Base-by-base conservation (phyloP, 2,888 invertebrate species). In the Actias luna region DNA sequence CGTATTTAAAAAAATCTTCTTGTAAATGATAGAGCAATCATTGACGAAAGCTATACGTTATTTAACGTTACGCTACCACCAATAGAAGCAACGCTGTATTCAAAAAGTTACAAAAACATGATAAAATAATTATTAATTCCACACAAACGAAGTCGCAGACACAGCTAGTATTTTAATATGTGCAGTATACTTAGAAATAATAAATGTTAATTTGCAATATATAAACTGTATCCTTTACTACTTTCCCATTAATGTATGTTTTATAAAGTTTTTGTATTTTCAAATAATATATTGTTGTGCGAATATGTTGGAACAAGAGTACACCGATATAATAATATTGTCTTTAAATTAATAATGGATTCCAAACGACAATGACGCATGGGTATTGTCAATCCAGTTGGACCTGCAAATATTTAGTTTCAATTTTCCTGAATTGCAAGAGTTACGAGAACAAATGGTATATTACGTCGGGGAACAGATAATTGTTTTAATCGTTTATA, bases 381-480 rank as follows among this genome's bases (percentile, higher is more conserved):
- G 72, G 67, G 68, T 71, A 69, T 69, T 65, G 70, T 65, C 62
- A 22, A 67, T 70, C 69, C 71, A 72, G 69, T 75, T 69, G 63
- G 62, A 50, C 61, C 64, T 60, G 74, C 72, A 73, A 76, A 78
- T 74, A 72, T 77, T 75, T 73, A 72, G 69, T 74, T 76, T 76
- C 69, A 63, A 74, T 77, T 74, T 71, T 63, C 62, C 63, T 62
- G 39, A 57, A 31, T 60, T 59, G 61, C 60, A 59, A 63, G 31
- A 31, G 57, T 35, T 33, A 39, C 52, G 31, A 60, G 33, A 36
- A 29, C n/a, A 27, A 61, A 61, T 36, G 27, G 16, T 27, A 46
- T 22, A 46, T 50, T 50, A 12, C 22, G 12, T 25, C 22, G 22
- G 5, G 2, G 12, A 3, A 16, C 14, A 50, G 10, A 25, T 25